phyloP scores from a whole-genome alignment of 2,888 invertebrate genomes.

The Odontomyia ornata region DNA sequence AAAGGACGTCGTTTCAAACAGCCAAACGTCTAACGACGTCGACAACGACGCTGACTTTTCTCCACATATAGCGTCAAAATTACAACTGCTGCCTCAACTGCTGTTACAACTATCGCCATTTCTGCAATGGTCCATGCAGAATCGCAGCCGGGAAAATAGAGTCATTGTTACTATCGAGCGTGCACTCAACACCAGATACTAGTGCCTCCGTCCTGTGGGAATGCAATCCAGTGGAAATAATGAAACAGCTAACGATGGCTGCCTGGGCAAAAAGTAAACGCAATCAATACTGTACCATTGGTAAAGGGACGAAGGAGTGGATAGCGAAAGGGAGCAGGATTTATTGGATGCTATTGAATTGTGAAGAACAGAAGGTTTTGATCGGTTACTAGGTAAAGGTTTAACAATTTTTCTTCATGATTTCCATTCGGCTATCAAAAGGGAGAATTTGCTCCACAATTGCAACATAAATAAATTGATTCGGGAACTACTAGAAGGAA shows the following conservation, averaged over 20 bases:
- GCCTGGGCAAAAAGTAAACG: background rate
- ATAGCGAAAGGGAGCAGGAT: background rate
- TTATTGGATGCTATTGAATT: slow-evolving; percentile 1
- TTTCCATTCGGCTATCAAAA: no score
- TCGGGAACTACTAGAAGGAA: no score
- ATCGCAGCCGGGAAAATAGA: background rate
- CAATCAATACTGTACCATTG: background rate
- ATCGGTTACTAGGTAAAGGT: background rate
- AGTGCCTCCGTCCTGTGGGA: background rate
- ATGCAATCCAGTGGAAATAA: slow-evolving; percentile 17
- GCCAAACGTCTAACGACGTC: slow-evolving; percentile 1
- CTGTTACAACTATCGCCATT: background rate
- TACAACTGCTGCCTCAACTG: background rate
- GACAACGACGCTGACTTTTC: slow-evolving; percentile 3
- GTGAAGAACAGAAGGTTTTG: background rate
- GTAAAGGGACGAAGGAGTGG: background rate
- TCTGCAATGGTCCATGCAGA: background rate
- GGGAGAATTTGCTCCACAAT: no score
- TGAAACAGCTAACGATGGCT: background rate
- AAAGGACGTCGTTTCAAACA: slow-evolving; percentile 33
- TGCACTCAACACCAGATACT: background rate
- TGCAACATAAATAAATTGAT: no score
- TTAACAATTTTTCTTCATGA: no score
- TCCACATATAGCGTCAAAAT: slow-evolving; percentile 10
- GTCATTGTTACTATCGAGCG: background rate